phyloP scores from a whole-genome alignment of 2,888 invertebrate genomes.

The Drosophila mercatorum region DNA sequence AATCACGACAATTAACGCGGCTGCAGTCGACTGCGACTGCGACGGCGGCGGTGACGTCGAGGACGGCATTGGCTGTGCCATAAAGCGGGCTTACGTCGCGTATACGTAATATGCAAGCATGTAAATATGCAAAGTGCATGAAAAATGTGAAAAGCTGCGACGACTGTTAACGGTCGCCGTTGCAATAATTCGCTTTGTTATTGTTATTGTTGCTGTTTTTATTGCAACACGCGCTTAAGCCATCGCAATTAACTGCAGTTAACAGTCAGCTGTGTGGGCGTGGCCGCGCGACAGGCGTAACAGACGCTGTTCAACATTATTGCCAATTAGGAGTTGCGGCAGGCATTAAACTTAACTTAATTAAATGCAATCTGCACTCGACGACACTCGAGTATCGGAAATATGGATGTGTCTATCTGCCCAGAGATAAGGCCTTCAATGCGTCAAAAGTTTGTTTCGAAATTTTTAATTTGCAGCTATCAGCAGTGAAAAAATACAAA shows the following conservation, averaged over 20 bases:
- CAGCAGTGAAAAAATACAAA: slow-evolving; percentile 14
- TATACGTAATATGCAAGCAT: slow-evolving; percentile 49
- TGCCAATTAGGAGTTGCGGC: slow-evolving; percentile 49
- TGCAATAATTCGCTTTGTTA: slow-evolving; percentile 20
- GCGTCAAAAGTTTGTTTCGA: slow-evolving; percentile 23
- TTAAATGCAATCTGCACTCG: slow-evolving; percentile 34
- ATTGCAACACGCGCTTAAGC: slow-evolving; percentile 33
- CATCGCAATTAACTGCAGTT: slow-evolving; percentile 47
- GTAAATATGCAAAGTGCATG: slow-evolving; percentile 38
- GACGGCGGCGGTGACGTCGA: neutral
- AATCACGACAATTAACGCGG: slow-evolving; percentile 38
- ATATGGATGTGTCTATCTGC: slow-evolving; percentile 12
- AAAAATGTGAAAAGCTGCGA: slow-evolving; percentile 27
- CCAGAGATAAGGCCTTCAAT: slow-evolving; percentile 22
- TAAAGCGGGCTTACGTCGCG: slow-evolving; percentile 45
- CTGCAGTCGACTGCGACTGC: slow-evolving; percentile 5
- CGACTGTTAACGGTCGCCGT: slow-evolving; percentile 38
- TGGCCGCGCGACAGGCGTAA: slow-evolving; percentile 8
- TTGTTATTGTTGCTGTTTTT: slow-evolving; percentile 13
- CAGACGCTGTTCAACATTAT: slow-evolving; percentile 30
- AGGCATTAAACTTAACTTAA: neutral
- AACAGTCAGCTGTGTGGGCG: slow-evolving; percentile 27
- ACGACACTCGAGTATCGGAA: slow-evolving; percentile 37
- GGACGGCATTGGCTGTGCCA: slow-evolving; percentile 17
- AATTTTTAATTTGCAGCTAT: slow-evolving; percentile 60